These are phyloP conservation scores for Malurus leucopterus DNA, from an alignment of 2,797 vertebrate genomes.

Conservation along the genomic window DNA sequence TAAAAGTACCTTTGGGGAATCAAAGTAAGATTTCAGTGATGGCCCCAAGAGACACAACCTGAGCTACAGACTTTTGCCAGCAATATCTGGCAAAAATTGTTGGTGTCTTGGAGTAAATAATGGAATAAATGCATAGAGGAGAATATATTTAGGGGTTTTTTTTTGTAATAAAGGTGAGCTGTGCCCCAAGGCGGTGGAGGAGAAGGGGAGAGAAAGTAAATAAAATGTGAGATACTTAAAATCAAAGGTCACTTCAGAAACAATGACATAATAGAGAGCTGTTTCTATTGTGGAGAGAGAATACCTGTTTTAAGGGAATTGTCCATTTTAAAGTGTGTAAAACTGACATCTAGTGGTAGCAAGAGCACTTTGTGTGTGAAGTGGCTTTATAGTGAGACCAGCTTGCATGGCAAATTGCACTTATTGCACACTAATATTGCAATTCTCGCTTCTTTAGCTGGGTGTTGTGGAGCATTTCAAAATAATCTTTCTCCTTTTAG, in stretches of 20 bases:
- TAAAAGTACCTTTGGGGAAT: background rate
- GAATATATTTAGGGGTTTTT: background rate
- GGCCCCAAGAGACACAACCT: background rate
- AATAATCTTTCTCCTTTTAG: background rate
- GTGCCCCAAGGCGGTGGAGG: background rate
- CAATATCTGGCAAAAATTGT: background rate
- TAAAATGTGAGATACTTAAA: background rate
- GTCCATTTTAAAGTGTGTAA: conserved; percentile 4
- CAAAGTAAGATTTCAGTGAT: background rate
- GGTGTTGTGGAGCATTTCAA: background rate
- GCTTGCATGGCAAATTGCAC: background rate
- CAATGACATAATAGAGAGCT: background rate
- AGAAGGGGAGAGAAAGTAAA: background rate
- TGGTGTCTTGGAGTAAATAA: background rate
- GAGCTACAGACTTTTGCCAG: background rate
- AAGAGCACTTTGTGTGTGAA: background rate
- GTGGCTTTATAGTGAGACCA: background rate
- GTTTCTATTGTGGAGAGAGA: background rate
- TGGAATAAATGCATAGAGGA: background rate
- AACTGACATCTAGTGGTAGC: conserved; percentile 61
- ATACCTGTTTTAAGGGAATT: background rate
- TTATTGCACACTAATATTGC: background rate
- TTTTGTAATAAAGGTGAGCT: background rate
- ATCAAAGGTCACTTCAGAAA: background rate
- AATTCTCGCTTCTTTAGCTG: background rate